phyloP scores from a whole-genome alignment of 92 coral and sea anemone species.

The Micromussa lordhowensis region DNA sequence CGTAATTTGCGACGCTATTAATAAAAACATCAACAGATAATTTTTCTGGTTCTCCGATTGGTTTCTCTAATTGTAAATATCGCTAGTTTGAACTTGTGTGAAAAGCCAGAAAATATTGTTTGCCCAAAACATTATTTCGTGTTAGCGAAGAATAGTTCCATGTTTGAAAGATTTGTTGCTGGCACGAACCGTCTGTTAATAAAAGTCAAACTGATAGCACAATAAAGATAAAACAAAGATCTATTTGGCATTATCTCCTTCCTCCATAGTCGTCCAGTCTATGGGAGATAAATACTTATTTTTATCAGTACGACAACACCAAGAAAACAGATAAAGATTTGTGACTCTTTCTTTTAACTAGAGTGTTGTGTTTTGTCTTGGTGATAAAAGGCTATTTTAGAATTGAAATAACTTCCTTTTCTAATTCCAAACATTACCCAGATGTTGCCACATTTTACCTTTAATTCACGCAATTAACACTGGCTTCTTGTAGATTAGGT shows the following conservation, averaged over 20 bases:
- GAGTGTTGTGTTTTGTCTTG: background rate
- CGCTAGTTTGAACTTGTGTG: background rate
- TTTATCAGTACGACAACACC: conserved; percentile 12
- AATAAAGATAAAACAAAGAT: background rate
- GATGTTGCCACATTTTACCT: conserved; percentile 22
- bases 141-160: background rate
- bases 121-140: background rate
- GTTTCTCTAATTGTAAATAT: no score
- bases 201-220: background rate
- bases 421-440: background rate
- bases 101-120: background rate
- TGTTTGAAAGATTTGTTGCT: background rate
- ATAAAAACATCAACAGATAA: background rate
- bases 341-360: background rate
- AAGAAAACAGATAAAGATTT: background rate
- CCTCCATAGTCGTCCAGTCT: conserved; percentile 16
- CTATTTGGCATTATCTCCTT: background rate
- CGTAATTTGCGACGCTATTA: background rate
- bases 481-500: conserved; percentile 22
- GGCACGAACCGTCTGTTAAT: background rate
- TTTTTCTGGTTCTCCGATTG: no score
- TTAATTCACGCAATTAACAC: background rate
- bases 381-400: background rate
- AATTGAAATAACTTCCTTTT: background rate
- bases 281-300: background rate